Percentiles rank a stretch among this genome's conserved stretches.
Evolutionary conservation across 2,888 invertebrate genomes (phyloP).

Genomic region (Euproctis similis): DNA sequence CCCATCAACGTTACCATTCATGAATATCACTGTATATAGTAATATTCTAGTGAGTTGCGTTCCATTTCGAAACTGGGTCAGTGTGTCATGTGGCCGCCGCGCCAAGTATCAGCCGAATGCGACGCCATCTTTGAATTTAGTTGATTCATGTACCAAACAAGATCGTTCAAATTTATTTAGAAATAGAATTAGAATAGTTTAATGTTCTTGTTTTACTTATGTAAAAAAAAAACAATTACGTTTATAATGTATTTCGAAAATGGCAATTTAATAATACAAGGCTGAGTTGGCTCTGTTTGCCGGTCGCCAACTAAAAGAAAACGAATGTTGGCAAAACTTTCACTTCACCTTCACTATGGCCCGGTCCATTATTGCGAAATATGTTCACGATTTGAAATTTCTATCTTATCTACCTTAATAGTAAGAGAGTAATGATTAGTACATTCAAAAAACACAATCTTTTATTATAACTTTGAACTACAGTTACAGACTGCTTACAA

Average conservation of each 20-base stretch:
- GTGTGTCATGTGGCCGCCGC: conserved; percentile 67
- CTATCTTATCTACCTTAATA: conserved; percentile 16
- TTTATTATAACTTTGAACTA: no score
- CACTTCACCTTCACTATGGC: conserved; percentile 64
- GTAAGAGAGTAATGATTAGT: no score
- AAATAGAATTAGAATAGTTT: no score
- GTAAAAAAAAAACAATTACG: no score
- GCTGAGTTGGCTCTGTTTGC: conserved; percentile 19
- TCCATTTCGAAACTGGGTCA: conserved; percentile 74
- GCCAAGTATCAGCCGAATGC: conserved; percentile 56
- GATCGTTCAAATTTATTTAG: conserved; percentile 24
- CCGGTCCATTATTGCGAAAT: conserved; percentile 46
- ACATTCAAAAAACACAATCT: no score
- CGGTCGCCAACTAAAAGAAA: conserved; percentile 38
- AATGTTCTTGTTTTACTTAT: no score
- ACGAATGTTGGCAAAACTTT: conserved; percentile 45
- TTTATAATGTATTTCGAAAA: no score
- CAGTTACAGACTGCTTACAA: no score
- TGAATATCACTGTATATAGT: conserved; percentile 44
- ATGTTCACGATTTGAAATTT: conserved; percentile 30
- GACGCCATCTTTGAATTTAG: conserved; percentile 68
- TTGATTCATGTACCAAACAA: conserved; percentile 48
- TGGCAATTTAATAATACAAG: conserved; percentile 17
- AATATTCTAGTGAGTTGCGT: conserved; percentile 61
- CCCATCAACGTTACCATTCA: conserved; percentile 36